Base-by-base conservation (phyloP, 2,888 invertebrate genomes). In the Drosophila infuscata region DNA sequence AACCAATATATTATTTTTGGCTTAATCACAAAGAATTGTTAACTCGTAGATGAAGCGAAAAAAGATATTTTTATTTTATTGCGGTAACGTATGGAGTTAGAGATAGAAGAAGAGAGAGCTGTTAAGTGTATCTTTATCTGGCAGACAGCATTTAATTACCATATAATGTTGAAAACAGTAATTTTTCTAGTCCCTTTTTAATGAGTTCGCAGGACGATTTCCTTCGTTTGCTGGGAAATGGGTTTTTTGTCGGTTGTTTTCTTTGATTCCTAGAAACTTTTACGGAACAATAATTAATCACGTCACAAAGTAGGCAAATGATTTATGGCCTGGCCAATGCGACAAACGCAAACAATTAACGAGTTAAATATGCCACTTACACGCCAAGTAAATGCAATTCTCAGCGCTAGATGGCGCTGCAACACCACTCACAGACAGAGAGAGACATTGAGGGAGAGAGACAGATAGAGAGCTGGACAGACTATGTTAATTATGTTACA, bases 341-440 rank as follows among this genome's bases (percentile, higher is more conserved):
- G 87, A 87, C 87, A 87, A 81, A 78, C 72, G 73, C 75, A 78
- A 67, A 81, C 83, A 82, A 82, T 87, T 87, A 83, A 75, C 83
- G 70, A 83, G 76, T 74, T 81, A 76, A 82, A 82, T 82, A 83
- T 83, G 82, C 81, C 70, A 78, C 67, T 82, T 82, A 83, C 82
- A 82, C 79, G 82, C 59, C 36, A 69, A 29, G 49, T 29, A 56
- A 65, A 29, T 71, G 76, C 79, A 70, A 8, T 59, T 15, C 48
- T 15, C 30, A 57, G 29, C 69, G 58, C 52, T 65, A 70, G 77
- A 74, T 70, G 72, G 80, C 73, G 76, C 81, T 80, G 76, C 76
- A 68, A 3, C 48, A 6, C 6, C 20, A 11, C 1, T 11, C n/a
- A 20, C 43, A 17, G 36, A 35, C 3, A 2, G 7, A 15, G 7